Evolutionary conservation across 2,113 vertebrate genomes (phyloP).

Genomic region (Halichoerus grypus): DNA sequence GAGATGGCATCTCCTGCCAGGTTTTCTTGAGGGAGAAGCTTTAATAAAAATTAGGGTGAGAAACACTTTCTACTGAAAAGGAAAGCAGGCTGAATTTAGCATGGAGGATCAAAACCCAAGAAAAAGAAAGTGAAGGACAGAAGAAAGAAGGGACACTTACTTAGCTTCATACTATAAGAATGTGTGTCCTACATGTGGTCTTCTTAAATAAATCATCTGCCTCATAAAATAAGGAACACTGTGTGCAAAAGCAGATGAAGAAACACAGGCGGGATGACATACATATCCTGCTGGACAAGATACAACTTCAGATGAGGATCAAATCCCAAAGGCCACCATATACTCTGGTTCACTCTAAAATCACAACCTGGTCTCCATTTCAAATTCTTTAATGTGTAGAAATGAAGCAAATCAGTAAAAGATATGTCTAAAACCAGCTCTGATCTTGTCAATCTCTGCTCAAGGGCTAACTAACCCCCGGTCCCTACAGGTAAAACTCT

Average conservation of each 20-base stretch:
- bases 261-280: not conserved
- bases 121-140: not conserved
- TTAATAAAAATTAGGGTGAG: not conserved
- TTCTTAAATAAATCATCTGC: not conserved
- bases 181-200: not conserved
- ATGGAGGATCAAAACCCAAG: not conserved
- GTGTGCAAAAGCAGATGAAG: constrained; percentile 22
- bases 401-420: constrained; percentile 12
- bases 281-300: not conserved
- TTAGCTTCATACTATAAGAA: not conserved
- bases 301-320: not conserved
- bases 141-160: not conserved
- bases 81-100: constrained; percentile 22
- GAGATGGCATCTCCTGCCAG: not conserved
- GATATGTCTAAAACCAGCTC: not conserved
- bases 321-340: not conserved
- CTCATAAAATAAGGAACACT: not conserved
- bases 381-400: not conserved
- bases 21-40: not conserved
- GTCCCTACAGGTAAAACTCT: not conserved
- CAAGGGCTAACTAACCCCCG: not conserved
- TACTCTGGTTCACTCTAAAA: not conserved
- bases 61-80: constrained; percentile 27
- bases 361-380: constrained; percentile 17
- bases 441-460: not conserved